Percentiles rank a stretch among this genome's conserved stretches.
phyloP scores from a whole-genome alignment of 2,888 invertebrate species.

The Carpatolechia fugitivella region DNA sequence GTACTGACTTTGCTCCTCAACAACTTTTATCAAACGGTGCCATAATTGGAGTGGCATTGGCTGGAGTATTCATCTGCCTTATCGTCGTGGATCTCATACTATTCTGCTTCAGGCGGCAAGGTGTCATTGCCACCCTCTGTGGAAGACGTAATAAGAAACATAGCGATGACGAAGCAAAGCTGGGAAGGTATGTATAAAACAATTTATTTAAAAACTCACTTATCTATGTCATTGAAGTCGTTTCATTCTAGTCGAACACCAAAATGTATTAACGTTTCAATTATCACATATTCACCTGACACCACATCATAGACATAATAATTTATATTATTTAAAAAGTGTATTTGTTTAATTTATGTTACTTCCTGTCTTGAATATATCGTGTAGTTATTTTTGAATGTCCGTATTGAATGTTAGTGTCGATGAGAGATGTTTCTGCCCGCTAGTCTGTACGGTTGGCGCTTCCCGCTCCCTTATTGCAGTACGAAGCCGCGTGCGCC shows the following conservation, averaged over 20 bases:
- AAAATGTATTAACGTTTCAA: not conserved
- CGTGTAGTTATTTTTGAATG: conserved; percentile 25
- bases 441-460: conserved; percentile 96
- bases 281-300: conserved; percentile 27
- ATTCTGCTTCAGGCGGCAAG: conserved; percentile 83
- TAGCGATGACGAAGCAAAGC: conserved; percentile 89
- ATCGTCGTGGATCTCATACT: conserved; percentile 92
- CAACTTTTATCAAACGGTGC: conserved; percentile 84
- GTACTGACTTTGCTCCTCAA: conserved; percentile 67
- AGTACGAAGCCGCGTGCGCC: conserved; percentile 91
- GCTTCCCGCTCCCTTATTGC: conserved; percentile 97
- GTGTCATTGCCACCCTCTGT: conserved; percentile 84
- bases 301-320: conserved; percentile 59
- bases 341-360: conserved; percentile 33
- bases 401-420: conserved; percentile 60
- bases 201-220: conserved; percentile 16
- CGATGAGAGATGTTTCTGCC: conserved; percentile 80
- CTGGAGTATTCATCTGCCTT: conserved; percentile 87
- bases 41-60: conserved; percentile 92
- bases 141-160: conserved; percentile 83
- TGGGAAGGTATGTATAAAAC: conserved; percentile 84
- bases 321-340: conserved; percentile 26
- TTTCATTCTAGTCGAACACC: not conserved
- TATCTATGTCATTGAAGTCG: not conserved
- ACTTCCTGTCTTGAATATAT: conserved; percentile 33